A percentile compares a stretch with the other conserved stretches of the same genome.
Conservation (phyloP, 2,888 invertebrate species). For the Sarcophaga caerulescens region DNA sequence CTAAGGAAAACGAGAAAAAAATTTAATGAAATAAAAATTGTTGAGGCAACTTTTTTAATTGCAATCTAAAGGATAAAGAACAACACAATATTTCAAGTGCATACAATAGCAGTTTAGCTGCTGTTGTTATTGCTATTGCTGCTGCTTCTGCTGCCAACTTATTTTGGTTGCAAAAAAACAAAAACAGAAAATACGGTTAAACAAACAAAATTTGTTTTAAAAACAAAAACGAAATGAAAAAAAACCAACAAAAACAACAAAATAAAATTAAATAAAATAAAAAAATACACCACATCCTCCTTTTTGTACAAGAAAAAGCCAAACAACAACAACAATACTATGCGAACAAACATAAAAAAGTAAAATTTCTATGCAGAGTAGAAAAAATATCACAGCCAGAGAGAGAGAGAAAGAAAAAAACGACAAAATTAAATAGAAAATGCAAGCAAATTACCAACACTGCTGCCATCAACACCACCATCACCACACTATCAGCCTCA, state of each 20-base stretch:
- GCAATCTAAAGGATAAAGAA: constrained; percentile 61
- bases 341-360: constrained; percentile 26
- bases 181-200: constrained; percentile 10
- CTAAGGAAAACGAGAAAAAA: neutral
- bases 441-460: constrained; percentile 68
- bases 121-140: too few relatives aligned
- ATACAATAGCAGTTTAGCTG: constrained; percentile 50
- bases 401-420: constrained; percentile 3
- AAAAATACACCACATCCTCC: neutral
- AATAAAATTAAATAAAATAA: neutral
- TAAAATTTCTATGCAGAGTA: constrained; percentile 17
- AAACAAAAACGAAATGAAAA: constrained; percentile 44
- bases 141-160: constrained; percentile 40
- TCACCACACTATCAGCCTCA: too few relatives aligned
- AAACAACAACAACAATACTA: neutral
- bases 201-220: constrained; percentile 52
- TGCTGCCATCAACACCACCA: neutral
- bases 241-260: neutral
- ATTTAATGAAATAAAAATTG: constrained; percentile 33
- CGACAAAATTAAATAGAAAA: constrained; percentile 62
- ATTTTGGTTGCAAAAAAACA: constrained; percentile 22
- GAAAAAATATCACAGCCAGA: neutral
- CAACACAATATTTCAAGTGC: constrained; percentile 63
- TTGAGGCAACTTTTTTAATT: constrained; percentile 64
- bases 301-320: constrained; percentile 37